These are phyloP conservation scores for Hoplias malabaricus DNA, from an alignment of 2,113 vertebrate genomes.

Conservation along the genomic window DNA sequence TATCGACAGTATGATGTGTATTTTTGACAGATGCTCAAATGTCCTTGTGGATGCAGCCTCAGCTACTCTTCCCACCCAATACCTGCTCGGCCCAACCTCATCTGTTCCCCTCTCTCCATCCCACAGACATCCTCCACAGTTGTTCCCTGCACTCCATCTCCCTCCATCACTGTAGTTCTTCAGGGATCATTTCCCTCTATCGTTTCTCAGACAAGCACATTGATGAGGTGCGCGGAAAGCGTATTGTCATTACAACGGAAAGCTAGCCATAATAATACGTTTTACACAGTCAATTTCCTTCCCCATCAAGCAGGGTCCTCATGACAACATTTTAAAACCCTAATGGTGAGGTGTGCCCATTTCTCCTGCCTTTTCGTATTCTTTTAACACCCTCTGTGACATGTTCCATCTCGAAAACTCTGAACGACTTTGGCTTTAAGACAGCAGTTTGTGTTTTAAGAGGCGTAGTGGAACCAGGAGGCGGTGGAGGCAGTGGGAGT, in stretches of 20 bases:
- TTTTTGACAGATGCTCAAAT: background rate
- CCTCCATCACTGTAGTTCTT: slow-evolving; percentile 65
- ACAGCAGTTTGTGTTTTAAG: slow-evolving; percentile 29
- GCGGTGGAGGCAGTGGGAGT: slow-evolving; percentile 45
- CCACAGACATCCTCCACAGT: slow-evolving; percentile 39
- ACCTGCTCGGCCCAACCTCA: background rate
- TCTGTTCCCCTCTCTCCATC: background rate
- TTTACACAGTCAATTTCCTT: slow-evolving; percentile 78
- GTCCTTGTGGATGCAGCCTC: background rate
- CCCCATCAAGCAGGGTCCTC: slow-evolving; percentile 66
- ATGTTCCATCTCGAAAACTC: slow-evolving; percentile 43
- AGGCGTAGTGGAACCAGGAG: slow-evolving; percentile 44
- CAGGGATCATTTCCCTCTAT: slow-evolving; percentile 71
- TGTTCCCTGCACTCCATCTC: slow-evolving; percentile 54
- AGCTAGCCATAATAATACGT: slow-evolving; percentile 68
- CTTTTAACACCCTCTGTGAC: slow-evolving; percentile 41
- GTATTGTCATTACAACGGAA: slow-evolving; percentile 75
- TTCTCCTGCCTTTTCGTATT: slow-evolving; percentile 30
- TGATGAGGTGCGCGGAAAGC: slow-evolving; percentile 72
- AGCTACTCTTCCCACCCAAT: background rate
- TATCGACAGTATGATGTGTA: background rate
- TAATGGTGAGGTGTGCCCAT: slow-evolving; percentile 49
- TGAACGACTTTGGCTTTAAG: slow-evolving; percentile 52
- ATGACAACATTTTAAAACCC: slow-evolving; percentile 59
- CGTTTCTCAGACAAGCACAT: slow-evolving; percentile 61